Conservation (phyloP, 2,113 vertebrate genomes). For the Propithecus coquereli region DNA sequence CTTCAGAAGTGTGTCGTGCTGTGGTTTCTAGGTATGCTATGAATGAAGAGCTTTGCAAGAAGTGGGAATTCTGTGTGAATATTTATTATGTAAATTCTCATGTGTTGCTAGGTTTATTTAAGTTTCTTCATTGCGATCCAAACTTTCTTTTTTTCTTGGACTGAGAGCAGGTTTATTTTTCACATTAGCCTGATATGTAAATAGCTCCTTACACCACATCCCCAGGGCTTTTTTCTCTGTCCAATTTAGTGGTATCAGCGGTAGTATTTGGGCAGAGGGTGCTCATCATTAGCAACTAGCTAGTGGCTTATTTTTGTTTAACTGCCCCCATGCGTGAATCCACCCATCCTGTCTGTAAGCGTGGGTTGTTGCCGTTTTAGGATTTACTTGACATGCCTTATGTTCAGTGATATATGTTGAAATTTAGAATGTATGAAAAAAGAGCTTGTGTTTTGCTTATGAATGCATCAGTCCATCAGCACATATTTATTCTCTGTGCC, state of each 20-base stretch:
- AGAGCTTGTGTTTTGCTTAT: background rate
- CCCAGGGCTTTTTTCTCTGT: background rate
- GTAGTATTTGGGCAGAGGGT: background rate
- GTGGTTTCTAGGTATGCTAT: background rate
- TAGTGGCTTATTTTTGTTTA: background rate
- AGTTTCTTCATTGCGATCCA: background rate
- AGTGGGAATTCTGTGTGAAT: background rate
- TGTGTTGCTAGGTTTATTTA: constrained; percentile 26
- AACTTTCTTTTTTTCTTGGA: background rate
- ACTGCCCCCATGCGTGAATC: background rate
- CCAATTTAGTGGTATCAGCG: background rate
- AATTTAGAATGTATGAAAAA: constrained; percentile 2
- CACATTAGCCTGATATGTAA: background rate
- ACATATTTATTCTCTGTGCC: background rate
- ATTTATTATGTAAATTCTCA: background rate
- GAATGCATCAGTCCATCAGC: background rate
- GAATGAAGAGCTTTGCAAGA: background rate
- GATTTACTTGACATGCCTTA: background rate
- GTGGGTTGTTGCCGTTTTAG: background rate
- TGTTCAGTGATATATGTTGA: background rate
- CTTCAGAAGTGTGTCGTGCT: background rate
- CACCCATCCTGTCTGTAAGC: background rate
- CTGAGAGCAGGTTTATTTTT: background rate
- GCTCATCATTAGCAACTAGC: background rate
- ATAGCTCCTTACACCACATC: background rate